Evolutionary conservation across 2,888 invertebrate species (phyloP).

Genomic region (Calliphora vomitoria): DNA sequence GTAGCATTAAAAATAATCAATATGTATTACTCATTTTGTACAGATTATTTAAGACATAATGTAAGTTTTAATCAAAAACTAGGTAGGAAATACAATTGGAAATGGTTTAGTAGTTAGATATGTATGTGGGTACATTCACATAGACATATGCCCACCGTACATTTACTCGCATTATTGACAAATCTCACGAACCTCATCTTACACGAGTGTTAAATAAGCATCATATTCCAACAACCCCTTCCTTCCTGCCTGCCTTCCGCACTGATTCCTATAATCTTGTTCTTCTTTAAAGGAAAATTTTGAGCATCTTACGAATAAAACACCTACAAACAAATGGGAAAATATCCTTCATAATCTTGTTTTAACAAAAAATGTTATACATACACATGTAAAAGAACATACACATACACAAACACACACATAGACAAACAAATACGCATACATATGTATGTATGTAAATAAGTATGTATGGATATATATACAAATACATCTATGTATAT

Average conservation of each 20-base stretch:
- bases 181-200: constrained; percentile 57
- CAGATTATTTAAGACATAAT: no score
- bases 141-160: background rate
- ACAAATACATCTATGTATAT: no score
- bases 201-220: constrained; percentile 54
- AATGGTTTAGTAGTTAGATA: no score
- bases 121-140: background rate
- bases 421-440: background rate
- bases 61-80: no score
- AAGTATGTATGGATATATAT: no score
- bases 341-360: constrained; percentile 42
- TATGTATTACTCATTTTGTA: no score
- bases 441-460: background rate
- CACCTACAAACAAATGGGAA: constrained; percentile 28
- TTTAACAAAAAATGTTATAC: constrained; percentile 33
- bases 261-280: background rate
- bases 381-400: constrained; percentile 13
- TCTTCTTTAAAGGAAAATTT: background rate
- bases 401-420: background rate
- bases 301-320: constrained; percentile 5
- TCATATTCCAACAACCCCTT: constrained; percentile 24
- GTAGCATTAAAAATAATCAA: no score
- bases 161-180: constrained; percentile 29
- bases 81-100: no score
- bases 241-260: background rate